Percentiles rank a stretch among this genome's conserved stretches.
Evolutionary conservation across 2,113 vertebrate genomes (phyloP).

Genomic region (Tinamus guttatus): DNA sequence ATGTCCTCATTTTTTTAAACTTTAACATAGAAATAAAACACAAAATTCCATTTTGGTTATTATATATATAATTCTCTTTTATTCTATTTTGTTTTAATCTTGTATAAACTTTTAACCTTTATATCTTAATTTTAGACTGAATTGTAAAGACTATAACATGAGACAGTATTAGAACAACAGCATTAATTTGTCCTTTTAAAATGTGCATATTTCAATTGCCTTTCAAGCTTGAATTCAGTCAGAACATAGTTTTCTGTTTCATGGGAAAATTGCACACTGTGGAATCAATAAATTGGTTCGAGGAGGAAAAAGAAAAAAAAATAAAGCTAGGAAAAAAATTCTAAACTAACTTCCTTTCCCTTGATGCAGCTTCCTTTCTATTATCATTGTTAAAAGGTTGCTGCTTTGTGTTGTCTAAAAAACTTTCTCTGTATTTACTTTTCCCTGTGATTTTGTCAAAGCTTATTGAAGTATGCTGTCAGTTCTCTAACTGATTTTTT

Average conservation of each 20-base stretch:
- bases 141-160: neutral
- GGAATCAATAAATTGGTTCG: neutral
- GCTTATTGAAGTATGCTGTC: neutral
- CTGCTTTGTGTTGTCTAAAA: neutral
- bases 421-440: neutral
- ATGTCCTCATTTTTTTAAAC: neutral
- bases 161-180: rapidly evolving
- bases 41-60: neutral
- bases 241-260: neutral
- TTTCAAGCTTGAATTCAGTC: neutral
- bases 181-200: neutral
- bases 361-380: neutral
- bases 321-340: neutral
- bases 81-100: neutral
- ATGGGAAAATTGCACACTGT: neutral
- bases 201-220: neutral
- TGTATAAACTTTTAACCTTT: neutral
- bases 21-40: neutral
- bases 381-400: neutral
- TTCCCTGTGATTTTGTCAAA: neutral
- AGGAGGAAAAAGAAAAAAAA: neutral
- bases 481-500: neutral
- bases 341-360: neutral
- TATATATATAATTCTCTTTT: neutral
- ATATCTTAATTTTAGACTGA: neutral